Percentiles rank a stretch among this genome's conserved stretches.
Conservation (phyloP, 2,113 vertebrate species). For the Probosciger aterrimus region DNA sequence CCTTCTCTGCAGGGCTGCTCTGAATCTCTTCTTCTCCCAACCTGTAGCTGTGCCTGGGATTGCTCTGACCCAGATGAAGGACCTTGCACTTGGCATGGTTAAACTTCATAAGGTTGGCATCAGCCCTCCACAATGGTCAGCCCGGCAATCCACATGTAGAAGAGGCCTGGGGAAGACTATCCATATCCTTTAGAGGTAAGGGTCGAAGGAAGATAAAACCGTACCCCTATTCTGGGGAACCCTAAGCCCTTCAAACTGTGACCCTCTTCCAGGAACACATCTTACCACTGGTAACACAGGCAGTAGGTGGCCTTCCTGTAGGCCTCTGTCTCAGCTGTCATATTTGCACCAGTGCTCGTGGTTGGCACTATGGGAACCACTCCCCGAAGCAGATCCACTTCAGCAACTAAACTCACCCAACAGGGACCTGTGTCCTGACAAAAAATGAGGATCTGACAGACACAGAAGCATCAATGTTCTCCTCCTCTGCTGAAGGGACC, state of each 20-base stretch:
- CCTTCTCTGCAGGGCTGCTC: too few species aligned
- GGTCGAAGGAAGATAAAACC: not conserved
- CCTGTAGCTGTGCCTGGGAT: too few species aligned
- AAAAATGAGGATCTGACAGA: not conserved
- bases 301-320: not conserved
- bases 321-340: not conserved
- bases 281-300: not conserved
- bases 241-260: not conserved
- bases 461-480: not conserved
- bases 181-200: not conserved
- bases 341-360: rapidly evolving
- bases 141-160: not conserved
- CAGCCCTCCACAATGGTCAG: not conserved
- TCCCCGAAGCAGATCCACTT: not conserved
- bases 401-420: not conserved
- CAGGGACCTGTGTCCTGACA: not conserved
- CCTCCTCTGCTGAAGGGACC: not conserved
- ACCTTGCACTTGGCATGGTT: too few species aligned
- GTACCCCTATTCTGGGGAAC: not conserved
- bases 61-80: too few species aligned
- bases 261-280: not conserved
- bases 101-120: too few species aligned
- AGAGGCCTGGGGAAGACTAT: not conserved
- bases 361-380: not conserved
- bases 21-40: too few species aligned